A percentile compares a stretch with the other conserved stretches of the same genome.
Conservation (phyloP, 2,888 invertebrate genomes). For the Gymnosoma rotundatum region DNA sequence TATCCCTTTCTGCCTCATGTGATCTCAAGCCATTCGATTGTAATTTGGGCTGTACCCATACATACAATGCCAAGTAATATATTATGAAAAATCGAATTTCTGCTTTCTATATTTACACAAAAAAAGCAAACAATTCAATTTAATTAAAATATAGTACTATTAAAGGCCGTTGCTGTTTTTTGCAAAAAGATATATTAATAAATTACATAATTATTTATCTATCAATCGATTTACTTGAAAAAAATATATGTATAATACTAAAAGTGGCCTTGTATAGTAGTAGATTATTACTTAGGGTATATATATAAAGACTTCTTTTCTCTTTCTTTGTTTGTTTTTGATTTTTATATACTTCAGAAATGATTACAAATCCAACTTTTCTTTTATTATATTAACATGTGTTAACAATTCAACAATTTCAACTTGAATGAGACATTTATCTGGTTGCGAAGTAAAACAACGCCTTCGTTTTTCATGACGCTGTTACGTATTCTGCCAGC, state of each 20-base stretch:
- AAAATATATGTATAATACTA: conserved; percentile 61
- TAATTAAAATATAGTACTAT: conserved; percentile 40
- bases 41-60: conserved; percentile 47
- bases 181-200: conserved; percentile 33
- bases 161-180: conserved; percentile 44
- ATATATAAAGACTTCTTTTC: conserved; percentile 63
- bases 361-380: conserved; percentile 68
- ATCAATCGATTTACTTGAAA: conserved; percentile 48
- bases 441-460: conserved; percentile 65
- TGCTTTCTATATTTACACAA: conserved; percentile 43
- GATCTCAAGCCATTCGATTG: conserved; percentile 26
- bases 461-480: conserved; percentile 50
- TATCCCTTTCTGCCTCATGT: conserved; percentile 66
- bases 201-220: conserved; percentile 58
- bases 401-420: conserved; percentile 81
- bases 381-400: conserved; percentile 73
- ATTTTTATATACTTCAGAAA: conserved; percentile 61
- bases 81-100: conserved; percentile 49
- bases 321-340: conserved; percentile 59
- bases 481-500: neutral
- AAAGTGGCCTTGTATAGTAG: conserved; percentile 68
- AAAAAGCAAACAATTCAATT: conserved; percentile 65
- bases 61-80: conserved; percentile 25
- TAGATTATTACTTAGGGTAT: conserved; percentile 65
- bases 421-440: conserved; percentile 78